Evolutionary conservation across 2,888 invertebrate genomes (phyloP).

Genomic region (Eumacrocentrus americanus): DNA sequence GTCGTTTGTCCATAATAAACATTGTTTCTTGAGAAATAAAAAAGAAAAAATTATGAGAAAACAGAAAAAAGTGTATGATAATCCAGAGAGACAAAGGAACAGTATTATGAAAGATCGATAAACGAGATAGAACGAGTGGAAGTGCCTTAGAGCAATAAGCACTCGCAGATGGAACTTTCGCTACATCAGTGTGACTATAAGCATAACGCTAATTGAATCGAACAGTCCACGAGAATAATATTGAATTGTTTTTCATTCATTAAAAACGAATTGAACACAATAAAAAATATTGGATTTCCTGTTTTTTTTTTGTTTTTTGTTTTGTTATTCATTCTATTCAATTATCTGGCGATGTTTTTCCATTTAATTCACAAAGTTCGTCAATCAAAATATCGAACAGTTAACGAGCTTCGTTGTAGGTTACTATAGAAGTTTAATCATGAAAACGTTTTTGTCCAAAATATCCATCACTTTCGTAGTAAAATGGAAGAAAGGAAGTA

Average conservation of each 20-base stretch:
- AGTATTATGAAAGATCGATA: neutral
- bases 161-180: neutral
- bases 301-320: no score
- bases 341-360: no score
- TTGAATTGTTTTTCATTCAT: slow-evolving; percentile 42
- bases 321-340: no score
- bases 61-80: neutral
- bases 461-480: no score
- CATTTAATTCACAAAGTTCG: no score
- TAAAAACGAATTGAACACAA: slow-evolving; percentile 5
- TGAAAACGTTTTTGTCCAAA: no score
- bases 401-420: no score
- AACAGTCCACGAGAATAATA: slow-evolving; percentile 39
- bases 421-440: no score
- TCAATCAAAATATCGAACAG: no score
- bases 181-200: slow-evolving; percentile 8
- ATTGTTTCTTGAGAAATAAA: neutral
- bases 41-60: neutral
- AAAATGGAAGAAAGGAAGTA: no score
- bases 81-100: neutral
- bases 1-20: no score
- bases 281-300: neutral
- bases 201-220: slow-evolving; percentile 41
- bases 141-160: slow-evolving; percentile 7
- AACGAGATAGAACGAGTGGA: slow-evolving; percentile 27